phyloP scores from a whole-genome alignment of 2,113 vertebrate species.

The Amia ocellicauda region DNA sequence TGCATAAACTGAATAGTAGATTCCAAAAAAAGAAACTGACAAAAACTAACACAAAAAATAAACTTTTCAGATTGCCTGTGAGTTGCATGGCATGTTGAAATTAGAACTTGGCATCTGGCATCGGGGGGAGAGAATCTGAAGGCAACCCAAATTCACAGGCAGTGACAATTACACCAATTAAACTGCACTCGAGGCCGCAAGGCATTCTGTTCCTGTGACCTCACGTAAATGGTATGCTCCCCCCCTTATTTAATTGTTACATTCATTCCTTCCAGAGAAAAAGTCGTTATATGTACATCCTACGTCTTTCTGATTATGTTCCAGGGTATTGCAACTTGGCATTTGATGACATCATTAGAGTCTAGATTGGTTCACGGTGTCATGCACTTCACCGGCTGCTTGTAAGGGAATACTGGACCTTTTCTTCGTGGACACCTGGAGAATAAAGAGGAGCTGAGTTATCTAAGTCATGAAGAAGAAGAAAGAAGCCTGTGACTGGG shows the following conservation, averaged over 20 bases:
- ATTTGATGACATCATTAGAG: constrained; percentile 45
- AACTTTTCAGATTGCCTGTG: not conserved
- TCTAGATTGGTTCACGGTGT: constrained; percentile 16
- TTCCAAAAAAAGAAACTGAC: no score
- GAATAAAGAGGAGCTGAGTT: not conserved
- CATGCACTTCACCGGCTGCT: constrained; percentile 10
- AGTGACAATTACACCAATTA: not conserved
- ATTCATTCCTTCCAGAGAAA: not conserved
- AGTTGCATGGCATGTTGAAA: no score
- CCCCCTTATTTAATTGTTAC: not conserved
- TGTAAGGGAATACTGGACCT: not conserved
- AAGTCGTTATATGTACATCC: not conserved
- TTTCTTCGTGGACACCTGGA: no score
- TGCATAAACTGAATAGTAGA: no score
- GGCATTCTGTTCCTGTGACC: not conserved
- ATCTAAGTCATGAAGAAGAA: constrained; percentile 12
- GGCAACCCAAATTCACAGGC: no score
- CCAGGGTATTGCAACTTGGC: constrained; percentile 1
- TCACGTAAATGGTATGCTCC: not conserved
- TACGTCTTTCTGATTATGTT: not conserved
- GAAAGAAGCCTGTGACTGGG: constrained; percentile 10
- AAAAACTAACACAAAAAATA: no score
- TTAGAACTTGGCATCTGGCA: no score
- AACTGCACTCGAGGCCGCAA: not conserved
- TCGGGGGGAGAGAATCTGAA: no score